A percentile compares a stretch with the other conserved stretches of the same genome.
phyloP scores from a whole-genome alignment of 2,113 vertebrate genomes.

The Microtus pennsylvanicus region DNA sequence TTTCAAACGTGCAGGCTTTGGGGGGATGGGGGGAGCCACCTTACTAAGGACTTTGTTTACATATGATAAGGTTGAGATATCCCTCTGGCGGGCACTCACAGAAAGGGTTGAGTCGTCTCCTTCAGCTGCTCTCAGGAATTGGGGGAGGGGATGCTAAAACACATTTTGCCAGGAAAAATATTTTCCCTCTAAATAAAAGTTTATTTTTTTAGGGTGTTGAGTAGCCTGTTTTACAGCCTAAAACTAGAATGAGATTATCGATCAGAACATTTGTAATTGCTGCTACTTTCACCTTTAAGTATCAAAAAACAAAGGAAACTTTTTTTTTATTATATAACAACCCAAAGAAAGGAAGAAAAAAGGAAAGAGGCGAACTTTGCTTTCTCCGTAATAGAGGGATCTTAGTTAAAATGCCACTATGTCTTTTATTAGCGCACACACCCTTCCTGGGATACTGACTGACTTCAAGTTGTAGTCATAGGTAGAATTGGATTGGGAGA shows the following conservation, averaged over 20 bases:
- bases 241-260: slow-evolving; percentile 35
- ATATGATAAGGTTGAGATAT: slow-evolving; percentile 72
- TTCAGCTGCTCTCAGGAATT: background rate
- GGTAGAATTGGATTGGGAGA: background rate
- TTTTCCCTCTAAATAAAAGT: slow-evolving; percentile 11
- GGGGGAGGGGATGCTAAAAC: background rate
- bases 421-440: background rate
- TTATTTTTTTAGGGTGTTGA: background rate
- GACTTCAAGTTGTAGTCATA: background rate
- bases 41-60: slow-evolving; percentile 66
- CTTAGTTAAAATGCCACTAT: background rate
- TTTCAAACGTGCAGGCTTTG: slow-evolving; percentile 16
- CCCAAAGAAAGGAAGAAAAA: background rate
- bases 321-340: background rate
- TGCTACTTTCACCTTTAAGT: background rate
- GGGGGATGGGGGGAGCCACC: slow-evolving; percentile 53
- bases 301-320: background rate
- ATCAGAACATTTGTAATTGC: background rate
- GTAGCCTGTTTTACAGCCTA: background rate
- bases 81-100: slow-evolving; percentile 40
- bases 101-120: background rate
- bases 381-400: background rate
- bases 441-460: background rate
- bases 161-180: slow-evolving; percentile 1
- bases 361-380: background rate